Evolutionary conservation across 2,888 invertebrate genomes (phyloP).

Genomic region (Octonoba sinensis): DNA sequence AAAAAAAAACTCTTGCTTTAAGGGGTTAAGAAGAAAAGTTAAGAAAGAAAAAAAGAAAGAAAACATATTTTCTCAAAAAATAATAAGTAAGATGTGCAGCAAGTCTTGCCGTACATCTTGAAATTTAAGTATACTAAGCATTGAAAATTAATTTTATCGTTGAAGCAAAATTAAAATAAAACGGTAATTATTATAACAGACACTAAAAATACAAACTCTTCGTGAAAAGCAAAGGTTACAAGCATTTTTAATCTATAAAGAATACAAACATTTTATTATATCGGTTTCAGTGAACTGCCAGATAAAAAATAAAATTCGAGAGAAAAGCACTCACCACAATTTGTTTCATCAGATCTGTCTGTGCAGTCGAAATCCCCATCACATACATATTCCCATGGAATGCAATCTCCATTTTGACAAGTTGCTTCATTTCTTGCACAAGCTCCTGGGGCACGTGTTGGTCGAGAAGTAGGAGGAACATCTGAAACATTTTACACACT

Average conservation of each 20-base stretch:
- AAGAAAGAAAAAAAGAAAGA: too few species aligned
- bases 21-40: too few species aligned
- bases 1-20: too few species aligned
- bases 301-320: neutral
- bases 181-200: too few species aligned
- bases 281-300: too few species aligned
- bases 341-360: constrained; percentile 90
- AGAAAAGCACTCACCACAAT: constrained; percentile 81
- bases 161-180: too few species aligned
- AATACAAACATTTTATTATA: neutral
- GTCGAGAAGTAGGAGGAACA: constrained; percentile 51
- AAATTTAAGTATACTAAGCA: too few species aligned
- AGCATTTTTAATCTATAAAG: neutral
- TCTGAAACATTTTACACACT: constrained; percentile 16
- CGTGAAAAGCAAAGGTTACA: neutral
- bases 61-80: too few species aligned
- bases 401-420: constrained; percentile 91
- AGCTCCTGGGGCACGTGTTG: constrained; percentile 68
- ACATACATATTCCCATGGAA: constrained; percentile 80
- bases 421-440: constrained; percentile 83
- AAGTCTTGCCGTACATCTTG: too few species aligned
- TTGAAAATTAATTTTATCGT: too few species aligned
- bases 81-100: too few species aligned
- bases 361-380: constrained; percentile 79
- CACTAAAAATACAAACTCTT: neutral